Conservation (phyloP, 2,888 invertebrate genomes). For the Agrochola lychnidis region DNA sequence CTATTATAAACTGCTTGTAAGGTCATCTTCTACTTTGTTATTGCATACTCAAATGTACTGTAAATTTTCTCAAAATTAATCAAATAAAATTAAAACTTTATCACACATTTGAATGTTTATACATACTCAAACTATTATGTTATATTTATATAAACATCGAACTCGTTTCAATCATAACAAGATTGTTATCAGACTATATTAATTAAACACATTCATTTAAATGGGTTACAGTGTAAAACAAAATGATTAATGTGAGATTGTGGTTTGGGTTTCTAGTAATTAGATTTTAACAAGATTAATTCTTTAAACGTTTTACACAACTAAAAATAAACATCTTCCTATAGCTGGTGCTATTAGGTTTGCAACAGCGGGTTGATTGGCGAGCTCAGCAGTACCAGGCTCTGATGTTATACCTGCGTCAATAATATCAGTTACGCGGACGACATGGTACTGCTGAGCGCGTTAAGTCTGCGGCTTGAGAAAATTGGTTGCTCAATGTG, state of each 20-base stretch:
- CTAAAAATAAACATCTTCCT: background rate
- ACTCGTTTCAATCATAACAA: conserved; percentile 17
- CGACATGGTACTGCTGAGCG: no score
- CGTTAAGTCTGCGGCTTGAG: no score
- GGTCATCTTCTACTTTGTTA: no score
- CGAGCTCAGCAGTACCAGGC: no score
- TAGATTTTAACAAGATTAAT: conserved; percentile 9
- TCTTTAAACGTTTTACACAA: background rate
- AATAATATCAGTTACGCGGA: no score
- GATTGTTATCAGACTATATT: conserved; percentile 30
- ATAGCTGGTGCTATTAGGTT: background rate
- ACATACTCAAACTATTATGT: background rate
- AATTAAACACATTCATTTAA: conserved; percentile 14
- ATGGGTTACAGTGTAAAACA: conserved; percentile 18
- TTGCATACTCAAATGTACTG: no score
- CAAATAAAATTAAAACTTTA: background rate
- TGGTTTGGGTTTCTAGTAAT: conserved; percentile 16
- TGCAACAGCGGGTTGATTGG: background rate
- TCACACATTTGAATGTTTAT: no score
- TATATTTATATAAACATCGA: background rate
- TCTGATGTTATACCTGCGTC: no score
- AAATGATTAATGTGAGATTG: conserved; percentile 4
- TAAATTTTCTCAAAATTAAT: no score
- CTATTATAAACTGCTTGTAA: background rate
- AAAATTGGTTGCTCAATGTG: no score